Conservation (phyloP, 2,888 invertebrate species). For the Brachyptera putata region DNA sequence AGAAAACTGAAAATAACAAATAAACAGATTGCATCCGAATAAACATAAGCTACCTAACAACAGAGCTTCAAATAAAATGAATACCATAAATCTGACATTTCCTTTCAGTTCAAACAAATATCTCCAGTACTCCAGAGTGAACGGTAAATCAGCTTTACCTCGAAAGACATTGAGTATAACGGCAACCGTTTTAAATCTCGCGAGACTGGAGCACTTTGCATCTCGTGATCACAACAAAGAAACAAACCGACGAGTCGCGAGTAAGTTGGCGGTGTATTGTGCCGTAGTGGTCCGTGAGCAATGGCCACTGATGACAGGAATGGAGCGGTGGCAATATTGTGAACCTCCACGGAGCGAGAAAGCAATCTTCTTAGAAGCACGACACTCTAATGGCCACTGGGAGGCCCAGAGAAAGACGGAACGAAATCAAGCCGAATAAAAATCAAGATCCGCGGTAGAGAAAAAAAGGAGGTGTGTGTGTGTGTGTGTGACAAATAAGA, state of each 20-base stretch:
- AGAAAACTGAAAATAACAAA: too few species aligned
- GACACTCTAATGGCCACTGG: conserved; percentile 24
- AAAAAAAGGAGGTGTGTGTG: too few species aligned
- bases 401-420: conserved; percentile 5
- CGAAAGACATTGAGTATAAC: neutral
- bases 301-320: conserved; percentile 22
- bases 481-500: conserved; percentile 20
- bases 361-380: conserved; percentile 27
- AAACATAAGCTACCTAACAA: too few species aligned
- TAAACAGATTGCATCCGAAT: too few species aligned
- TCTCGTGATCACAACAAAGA: conserved; percentile 5
- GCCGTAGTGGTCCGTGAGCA: conserved; percentile 15
- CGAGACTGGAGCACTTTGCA: conserved; percentile 1
- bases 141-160: conserved; percentile 4
- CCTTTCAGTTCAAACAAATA: neutral
- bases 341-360: conserved; percentile 19
- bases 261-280: neutral
- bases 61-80: too few species aligned
- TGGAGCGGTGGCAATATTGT: conserved; percentile 23
- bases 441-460: too few species aligned
- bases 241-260: neutral
- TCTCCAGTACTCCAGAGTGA: too few species aligned
- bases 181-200: neutral
- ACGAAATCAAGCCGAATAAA: conserved; percentile 6
- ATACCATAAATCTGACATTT: too few species aligned